Evolutionary conservation across 2,797 vertebrate genomes (phyloP), one percentile per base, ranked within the genome.

Genomic region (Coranthus polyacanthus): DNA sequence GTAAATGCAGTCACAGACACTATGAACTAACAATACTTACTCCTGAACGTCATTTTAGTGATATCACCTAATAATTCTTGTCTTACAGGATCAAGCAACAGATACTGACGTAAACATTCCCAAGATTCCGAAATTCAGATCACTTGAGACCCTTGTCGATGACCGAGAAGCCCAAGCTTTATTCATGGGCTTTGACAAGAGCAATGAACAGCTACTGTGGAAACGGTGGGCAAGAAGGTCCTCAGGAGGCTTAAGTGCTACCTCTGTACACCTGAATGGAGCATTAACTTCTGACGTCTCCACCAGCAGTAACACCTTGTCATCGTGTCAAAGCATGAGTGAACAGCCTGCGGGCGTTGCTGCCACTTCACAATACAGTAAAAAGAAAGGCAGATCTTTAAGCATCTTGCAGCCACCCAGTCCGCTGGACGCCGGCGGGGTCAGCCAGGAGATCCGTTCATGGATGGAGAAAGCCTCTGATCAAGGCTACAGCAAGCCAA

Each of bases 141-240:
- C 84, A 18, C 9, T 64, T 3, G 73, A 82, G 24, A 70, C 46
- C 0, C 37, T 29, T 0, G 6, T 68, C 10, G 37, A 71, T 12
- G 52, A 76, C 3, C 59, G 71, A 24, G 51, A 79, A 7, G 78
- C 75, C 3, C 62, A 64, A 38, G 56, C 56, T 17, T 37, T 81
- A 44, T 57, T 88, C 0, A 37, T 22, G 52, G 18, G 57, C n/a
- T 65, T 79, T 15, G 72, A 60, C 43, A 76, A 45, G 17, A 89
- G 77, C 72, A 82, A 41, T 0, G 86, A 88, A 53, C 86, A 85
- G 67, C 58, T 52, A 0, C 74, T 88, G 13, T 88, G 90, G 89
- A 85, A 47, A 39, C 52, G 53, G 0, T 89, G 89, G 91, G 50
- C 78, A 53, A 51, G 63, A 36, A 75, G 58, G 47, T 68, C 77